Evolutionary conservation across 2,113 vertebrate genomes (phyloP).

Genomic region (Hoplias malabaricus): DNA sequence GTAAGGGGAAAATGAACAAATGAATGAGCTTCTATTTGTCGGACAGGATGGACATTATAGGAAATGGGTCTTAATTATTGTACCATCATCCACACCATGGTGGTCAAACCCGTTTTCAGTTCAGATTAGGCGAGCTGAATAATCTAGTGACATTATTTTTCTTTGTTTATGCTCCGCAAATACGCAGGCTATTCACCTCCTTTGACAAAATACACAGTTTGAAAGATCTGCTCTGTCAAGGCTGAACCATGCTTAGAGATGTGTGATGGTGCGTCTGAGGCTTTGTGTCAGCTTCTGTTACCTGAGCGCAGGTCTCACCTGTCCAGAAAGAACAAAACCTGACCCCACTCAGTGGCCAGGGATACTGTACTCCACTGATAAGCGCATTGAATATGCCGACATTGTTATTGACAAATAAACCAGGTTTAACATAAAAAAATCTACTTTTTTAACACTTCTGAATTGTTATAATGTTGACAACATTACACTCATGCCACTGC

Average conservation of each 20-base stretch:
- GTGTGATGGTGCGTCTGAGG: neutral
- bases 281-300: slow-evolving; percentile 14
- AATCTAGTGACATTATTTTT: too few species aligned
- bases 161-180: too few species aligned
- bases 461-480: too few species aligned
- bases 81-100: too few species aligned
- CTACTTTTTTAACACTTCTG: too few species aligned
- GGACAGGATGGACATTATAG: too few species aligned
- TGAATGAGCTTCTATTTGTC: too few species aligned
- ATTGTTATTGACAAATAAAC: neutral
- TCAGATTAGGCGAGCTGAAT: too few species aligned
- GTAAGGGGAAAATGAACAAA: too few species aligned
- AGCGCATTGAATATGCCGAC: neutral
- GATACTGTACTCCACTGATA: slow-evolving; percentile 12
- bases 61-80: too few species aligned
- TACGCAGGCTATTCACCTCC: neutral
- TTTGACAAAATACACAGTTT: neutral
- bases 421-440: neutral
- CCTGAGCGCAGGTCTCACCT: slow-evolving; percentile 28
- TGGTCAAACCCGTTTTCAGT: too few species aligned
- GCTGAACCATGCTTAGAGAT: neutral
- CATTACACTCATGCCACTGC: too few species aligned
- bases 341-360: slow-evolving; percentile 9
- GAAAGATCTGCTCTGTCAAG: neutral
- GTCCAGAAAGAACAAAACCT: slow-evolving; percentile 38